These are phyloP conservation scores for Polyommatus iphigenia DNA, from an alignment of 2,888 invertebrate species.

Conservation along the genomic window DNA sequence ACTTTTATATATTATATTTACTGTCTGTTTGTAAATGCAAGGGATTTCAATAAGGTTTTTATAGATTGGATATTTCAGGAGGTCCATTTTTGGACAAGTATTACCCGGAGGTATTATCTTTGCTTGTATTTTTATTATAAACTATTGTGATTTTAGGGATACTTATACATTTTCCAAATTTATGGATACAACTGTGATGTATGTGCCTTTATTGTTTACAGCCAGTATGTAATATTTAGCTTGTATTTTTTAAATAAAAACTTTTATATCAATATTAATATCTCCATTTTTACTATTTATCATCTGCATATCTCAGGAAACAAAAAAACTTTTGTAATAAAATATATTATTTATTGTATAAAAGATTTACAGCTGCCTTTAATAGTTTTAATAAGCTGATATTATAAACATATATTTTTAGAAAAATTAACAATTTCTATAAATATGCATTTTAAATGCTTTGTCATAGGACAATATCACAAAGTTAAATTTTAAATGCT, in stretches of 20 bases:
- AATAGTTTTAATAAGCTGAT: conserved; percentile 8
- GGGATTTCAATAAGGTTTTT: neutral
- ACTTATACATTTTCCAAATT: conserved; percentile 32
- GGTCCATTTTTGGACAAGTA: conserved; percentile 21
- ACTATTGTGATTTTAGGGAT: conserved; percentile 30
- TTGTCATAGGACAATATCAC: conserved; percentile 29
- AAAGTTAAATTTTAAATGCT: conserved; percentile 30
- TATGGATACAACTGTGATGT: conserved; percentile 55
- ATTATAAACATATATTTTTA: conserved; percentile 14
- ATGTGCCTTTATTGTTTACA: conserved; percentile 57
- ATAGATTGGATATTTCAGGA: neutral
- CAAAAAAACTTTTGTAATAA: neutral
- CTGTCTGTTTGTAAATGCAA: neutral
- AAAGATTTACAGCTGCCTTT: conserved; percentile 22
- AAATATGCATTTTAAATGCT: conserved; percentile 33
- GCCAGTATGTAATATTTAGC: conserved; percentile 57
- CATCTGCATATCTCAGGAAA: neutral
- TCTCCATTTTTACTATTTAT: neutral
- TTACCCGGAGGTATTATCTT: conserved; percentile 23
- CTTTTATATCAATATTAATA: neutral
- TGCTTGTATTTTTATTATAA: neutral
- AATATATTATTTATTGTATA: conserved; percentile 15
- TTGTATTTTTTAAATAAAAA: conserved; percentile 37
- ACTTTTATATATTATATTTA: neutral
- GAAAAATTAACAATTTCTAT: conserved; percentile 1